Evolutionary conservation across 2,113 vertebrate species (phyloP).

Genomic region (Notothenia rossii): DNA sequence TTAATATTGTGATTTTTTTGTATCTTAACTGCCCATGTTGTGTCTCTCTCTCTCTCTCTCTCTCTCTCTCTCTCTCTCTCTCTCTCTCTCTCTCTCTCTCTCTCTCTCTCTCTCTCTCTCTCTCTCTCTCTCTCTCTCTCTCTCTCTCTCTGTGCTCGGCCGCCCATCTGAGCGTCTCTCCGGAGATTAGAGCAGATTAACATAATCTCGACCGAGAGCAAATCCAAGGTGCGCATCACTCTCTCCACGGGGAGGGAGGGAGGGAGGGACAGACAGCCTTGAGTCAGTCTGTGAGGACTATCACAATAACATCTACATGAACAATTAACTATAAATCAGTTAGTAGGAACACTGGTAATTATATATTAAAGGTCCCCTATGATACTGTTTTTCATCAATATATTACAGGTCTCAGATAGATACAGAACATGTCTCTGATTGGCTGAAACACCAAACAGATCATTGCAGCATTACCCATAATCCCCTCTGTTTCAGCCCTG

Average conservation of each 20-base stretch:
- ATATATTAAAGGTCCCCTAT: no score
- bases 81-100: constrained; percentile 4
- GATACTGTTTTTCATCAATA: no score
- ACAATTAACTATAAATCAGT: no score
- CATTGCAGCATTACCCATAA: no score
- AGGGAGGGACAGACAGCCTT: constrained; percentile 12
- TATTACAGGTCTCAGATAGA: no score
- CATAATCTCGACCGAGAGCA: constrained; percentile 72
- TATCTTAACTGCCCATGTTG: background rate
- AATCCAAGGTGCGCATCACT: constrained; percentile 77
- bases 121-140: constrained; percentile 9
- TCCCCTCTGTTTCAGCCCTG: no score
- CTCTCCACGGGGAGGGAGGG: constrained; percentile 46
- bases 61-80: constrained; percentile 10
- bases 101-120: constrained; percentile 6
- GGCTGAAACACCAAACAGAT: no score
- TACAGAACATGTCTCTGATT: no score
- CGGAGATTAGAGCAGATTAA: constrained; percentile 78
- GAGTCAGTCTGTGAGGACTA: background rate
- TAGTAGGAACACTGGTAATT: no score
- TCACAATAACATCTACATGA: no score
- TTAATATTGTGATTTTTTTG: background rate
- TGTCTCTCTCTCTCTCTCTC: constrained; percentile 6
- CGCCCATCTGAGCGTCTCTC: constrained; percentile 44
- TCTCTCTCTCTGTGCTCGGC: constrained; percentile 17